Conservation (phyloP, 2,113 vertebrate genomes). For the Gallinago paraguaiae region DNA sequence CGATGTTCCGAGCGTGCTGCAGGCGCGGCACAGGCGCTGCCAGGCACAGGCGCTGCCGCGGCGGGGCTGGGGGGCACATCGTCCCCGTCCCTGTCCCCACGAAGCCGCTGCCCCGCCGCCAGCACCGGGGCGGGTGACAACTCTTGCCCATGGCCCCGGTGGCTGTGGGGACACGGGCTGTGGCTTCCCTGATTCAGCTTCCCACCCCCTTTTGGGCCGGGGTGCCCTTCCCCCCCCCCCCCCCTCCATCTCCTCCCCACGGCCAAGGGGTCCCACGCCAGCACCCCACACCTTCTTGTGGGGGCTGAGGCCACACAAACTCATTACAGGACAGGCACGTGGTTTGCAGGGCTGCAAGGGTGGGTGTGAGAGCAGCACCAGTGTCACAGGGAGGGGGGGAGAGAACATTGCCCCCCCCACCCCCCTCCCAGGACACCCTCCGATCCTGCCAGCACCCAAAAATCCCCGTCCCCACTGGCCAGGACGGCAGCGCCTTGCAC, state of each 20-base stretch:
- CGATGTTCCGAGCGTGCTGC: constrained; percentile 9
- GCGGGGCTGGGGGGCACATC: background rate
- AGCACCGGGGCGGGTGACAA: rapidly evolving
- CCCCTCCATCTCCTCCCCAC: background rate
- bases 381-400: background rate
- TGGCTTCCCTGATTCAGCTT: background rate
- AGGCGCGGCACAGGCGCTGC: background rate
- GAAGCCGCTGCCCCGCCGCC: rapidly evolving
- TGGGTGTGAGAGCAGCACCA: rapidly evolving
- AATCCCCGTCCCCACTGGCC: rapidly evolving
- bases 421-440: too few species aligned
- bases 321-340: background rate
- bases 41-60: background rate
- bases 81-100: background rate
- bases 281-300: background rate
- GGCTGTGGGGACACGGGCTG: background rate
- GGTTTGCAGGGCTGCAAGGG: rapidly evolving
- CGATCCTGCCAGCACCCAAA: background rate
- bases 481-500: background rate
- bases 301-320: background rate
- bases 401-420: background rate
- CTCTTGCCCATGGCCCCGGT: rapidly evolving
- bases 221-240: too few species aligned
- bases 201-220: rapidly evolving
- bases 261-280: background rate